These are phyloP conservation scores for Syngnathoides biaculeatus DNA, from an alignment of 2,113 vertebrate species.

Conservation along the genomic window DNA sequence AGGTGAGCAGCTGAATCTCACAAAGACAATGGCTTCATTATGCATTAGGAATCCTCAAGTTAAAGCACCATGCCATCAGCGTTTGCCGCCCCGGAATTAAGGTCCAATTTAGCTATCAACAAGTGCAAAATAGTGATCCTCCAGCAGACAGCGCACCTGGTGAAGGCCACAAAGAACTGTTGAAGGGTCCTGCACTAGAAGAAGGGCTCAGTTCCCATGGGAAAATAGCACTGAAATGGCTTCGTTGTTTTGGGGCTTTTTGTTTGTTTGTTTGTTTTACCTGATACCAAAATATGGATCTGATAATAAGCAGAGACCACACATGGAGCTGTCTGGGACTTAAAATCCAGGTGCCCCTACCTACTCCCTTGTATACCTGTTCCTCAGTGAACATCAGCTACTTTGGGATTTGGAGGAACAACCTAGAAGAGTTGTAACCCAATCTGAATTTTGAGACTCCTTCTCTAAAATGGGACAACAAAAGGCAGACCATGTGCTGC, in stretches of 20 bases:
- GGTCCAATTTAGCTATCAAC: conserved; percentile 73
- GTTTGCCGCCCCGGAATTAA: conserved; percentile 55
- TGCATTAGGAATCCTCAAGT: conserved; percentile 47
- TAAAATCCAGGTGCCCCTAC: conserved; percentile 44
- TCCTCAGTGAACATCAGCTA: conserved; percentile 27
- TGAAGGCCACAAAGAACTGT: conserved; percentile 38
- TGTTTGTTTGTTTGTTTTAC: conserved; percentile 29
- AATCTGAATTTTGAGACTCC: conserved; percentile 54
- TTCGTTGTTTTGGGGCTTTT: too few relatives aligned
- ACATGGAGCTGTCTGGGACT: conserved; percentile 44
- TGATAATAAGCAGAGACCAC: conserved; percentile 56
- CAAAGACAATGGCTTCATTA: conserved; percentile 69
- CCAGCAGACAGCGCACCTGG: conserved; percentile 50
- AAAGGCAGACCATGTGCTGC: conserved; percentile 41
- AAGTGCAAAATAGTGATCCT: conserved; percentile 47
- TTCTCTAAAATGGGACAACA: conserved; percentile 56
- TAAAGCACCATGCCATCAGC: conserved; percentile 56
- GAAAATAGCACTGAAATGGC: conserved; percentile 28
- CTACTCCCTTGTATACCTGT: conserved; percentile 40
- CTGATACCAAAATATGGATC: conserved; percentile 59
- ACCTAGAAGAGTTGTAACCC: conserved; percentile 58
- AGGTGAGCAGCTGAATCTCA: conserved; percentile 57
- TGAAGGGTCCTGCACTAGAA: conserved; percentile 48
- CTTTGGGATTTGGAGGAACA: conserved; percentile 33
- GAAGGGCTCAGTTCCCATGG: conserved; percentile 57